Conservation (phyloP, 1,140 invertebrate genomes). For the Sycophaga agraensis region DNA sequence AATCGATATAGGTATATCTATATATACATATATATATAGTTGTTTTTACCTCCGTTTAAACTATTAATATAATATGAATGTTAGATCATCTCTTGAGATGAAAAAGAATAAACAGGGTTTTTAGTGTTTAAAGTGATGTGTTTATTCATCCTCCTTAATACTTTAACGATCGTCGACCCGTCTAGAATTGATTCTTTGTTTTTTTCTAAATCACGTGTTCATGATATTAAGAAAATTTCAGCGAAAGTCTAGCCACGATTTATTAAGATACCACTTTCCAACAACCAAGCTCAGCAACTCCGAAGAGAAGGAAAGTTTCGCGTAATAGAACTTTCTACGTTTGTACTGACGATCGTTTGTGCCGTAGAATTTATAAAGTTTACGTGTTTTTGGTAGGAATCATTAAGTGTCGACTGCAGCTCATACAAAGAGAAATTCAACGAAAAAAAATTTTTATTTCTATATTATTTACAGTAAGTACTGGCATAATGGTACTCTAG, state of each 20-base stretch:
- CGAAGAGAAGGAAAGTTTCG: constrained; percentile 8
- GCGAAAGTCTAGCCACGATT: constrained; percentile 13
- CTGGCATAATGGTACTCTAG: constrained; percentile 11
- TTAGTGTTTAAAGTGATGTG: not conserved
- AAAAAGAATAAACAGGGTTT: constrained; percentile 11
- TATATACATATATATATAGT: not conserved
- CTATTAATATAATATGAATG: not conserved
- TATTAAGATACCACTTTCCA: constrained; percentile 15
- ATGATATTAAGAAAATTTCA: not conserved
- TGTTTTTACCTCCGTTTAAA: not conserved
- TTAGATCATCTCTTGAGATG: not conserved
- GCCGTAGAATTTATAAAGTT: not conserved
- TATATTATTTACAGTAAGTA: constrained; percentile 27
- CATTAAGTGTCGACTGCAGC: not conserved
- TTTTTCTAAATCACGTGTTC: not conserved
- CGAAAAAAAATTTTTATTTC: constrained; percentile 24
- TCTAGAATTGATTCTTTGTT: not conserved
- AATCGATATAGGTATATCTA: not conserved
- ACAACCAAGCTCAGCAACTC: not conserved
- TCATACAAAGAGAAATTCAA: not conserved
- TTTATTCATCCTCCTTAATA: not conserved
- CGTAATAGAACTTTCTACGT: constrained; percentile 19
- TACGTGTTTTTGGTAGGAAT: not conserved
- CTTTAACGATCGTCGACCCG: not conserved
- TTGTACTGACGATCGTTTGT: not conserved